Evolutionary conservation across 2,113 vertebrate genomes (phyloP).

Genomic region (Climacteris rufus): DNA sequence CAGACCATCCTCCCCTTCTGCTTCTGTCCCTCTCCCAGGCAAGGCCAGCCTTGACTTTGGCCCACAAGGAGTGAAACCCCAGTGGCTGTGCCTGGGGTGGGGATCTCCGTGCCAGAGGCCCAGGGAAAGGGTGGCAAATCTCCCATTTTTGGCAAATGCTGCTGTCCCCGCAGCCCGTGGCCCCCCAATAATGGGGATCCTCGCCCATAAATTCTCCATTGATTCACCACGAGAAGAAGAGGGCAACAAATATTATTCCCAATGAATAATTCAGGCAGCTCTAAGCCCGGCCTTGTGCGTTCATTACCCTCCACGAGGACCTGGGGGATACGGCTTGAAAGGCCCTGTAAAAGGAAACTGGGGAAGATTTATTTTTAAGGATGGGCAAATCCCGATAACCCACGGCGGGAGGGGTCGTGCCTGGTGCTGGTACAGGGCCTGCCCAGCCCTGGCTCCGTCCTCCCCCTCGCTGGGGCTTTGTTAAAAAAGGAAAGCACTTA

Average conservation of each 20-base stretch:
- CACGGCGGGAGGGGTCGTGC: not conserved
- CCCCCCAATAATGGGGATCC: not conserved
- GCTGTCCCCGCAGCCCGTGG: rapidly evolving
- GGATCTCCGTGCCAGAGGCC: not conserved
- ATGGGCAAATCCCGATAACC: not conserved
- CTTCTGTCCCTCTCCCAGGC: not conserved
- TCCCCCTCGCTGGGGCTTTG: not conserved
- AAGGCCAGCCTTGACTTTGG: not conserved
- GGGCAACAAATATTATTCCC: constrained; percentile 58
- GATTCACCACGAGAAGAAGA: constrained; percentile 18
- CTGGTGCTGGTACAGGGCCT: rapidly evolving
- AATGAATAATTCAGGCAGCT: constrained; percentile 62
- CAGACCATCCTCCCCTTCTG: not conserved
- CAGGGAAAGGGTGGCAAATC: rapidly evolving
- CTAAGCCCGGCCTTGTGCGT: not conserved
- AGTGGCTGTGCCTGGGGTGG: not conserved
- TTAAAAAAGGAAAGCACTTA: constrained; percentile 59
- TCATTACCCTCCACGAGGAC: constrained; percentile 58
- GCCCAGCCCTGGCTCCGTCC: not conserved
- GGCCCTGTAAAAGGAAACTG: not conserved
- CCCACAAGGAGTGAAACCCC: rapidly evolving
- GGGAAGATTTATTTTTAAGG: constrained; percentile 47
- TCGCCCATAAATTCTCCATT: constrained; percentile 18
- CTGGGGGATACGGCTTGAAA: constrained; percentile 54
- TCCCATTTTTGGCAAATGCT: not conserved